A percentile compares a stretch with the other conserved stretches of the same genome.
These are phyloP conservation scores for Empidonax alnorum DNA, from an alignment of 2,113 vertebrate genomes.

Conservation along the genomic window DNA sequence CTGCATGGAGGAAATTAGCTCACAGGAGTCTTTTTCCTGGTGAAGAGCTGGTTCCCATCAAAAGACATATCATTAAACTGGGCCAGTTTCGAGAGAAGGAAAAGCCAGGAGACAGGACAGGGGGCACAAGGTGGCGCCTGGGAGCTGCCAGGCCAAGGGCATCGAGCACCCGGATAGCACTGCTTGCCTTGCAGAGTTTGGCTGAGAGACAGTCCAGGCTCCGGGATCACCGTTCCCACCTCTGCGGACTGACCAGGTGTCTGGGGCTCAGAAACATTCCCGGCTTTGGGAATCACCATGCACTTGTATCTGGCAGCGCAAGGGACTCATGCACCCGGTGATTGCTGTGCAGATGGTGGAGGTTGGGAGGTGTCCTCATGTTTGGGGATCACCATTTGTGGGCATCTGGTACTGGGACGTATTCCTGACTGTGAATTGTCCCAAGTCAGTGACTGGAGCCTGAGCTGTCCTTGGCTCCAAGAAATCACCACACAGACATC, in stretches of 20 bases:
- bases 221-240: accelerated
- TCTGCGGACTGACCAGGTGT: background rate
- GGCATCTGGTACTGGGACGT: background rate
- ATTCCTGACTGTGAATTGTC: background rate
- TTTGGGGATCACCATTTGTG: background rate
- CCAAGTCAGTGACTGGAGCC: background rate
- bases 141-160: background rate
- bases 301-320: background rate
- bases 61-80: background rate
- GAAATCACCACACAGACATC: background rate
- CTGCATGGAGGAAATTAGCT: background rate
- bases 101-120: background rate
- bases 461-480: background rate
- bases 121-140: constrained; percentile 23
- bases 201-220: background rate
- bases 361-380: background rate
- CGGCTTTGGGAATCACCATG: background rate
- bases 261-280: background rate
- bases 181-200: background rate
- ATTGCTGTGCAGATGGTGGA: background rate
- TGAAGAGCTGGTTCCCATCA: background rate
- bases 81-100: background rate
- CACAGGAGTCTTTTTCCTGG: background rate
- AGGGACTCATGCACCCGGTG: background rate
- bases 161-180: background rate